Evolutionary conservation across 2,113 vertebrate genomes (phyloP).

Genomic region (Nothoprocta perdicaria): DNA sequence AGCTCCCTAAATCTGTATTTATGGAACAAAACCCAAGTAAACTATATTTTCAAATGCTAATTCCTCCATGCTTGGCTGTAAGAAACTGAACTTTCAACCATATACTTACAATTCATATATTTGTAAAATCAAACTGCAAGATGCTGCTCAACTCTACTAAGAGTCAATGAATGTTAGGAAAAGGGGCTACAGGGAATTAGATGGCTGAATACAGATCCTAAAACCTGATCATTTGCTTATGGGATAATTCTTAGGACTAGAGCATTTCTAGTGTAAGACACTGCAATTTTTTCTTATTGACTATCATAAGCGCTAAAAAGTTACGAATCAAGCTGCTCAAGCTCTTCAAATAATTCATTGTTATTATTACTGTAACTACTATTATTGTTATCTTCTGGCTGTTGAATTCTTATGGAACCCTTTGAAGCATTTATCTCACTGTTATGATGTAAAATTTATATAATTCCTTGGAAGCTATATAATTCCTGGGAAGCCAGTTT

Average conservation of each 20-base stretch:
- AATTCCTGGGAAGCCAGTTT: neutral
- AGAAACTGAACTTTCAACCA: neutral
- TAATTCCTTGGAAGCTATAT: accelerated
- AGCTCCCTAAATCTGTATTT: neutral
- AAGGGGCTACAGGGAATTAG: neutral
- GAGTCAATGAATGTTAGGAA: neutral
- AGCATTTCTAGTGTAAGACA: neutral
- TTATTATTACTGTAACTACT: neutral
- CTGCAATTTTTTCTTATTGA: neutral
- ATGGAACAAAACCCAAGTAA: neutral
- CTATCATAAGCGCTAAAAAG: neutral
- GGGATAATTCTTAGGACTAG: neutral
- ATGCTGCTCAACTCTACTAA: neutral
- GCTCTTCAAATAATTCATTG: neutral
- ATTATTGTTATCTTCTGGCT: accelerated
- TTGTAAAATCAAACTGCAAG: neutral
- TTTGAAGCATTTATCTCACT: neutral
- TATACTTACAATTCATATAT: neutral
- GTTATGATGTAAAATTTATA: neutral
- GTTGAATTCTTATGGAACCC: neutral
- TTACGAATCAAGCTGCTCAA: neutral
- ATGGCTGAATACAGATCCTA: neutral
- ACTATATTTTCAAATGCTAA: neutral
- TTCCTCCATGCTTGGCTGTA: neutral
- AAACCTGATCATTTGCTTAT: neutral